Evolutionary conservation across 2,888 invertebrate species (phyloP).

Genomic region (Ypsolopha scabrella): DNA sequence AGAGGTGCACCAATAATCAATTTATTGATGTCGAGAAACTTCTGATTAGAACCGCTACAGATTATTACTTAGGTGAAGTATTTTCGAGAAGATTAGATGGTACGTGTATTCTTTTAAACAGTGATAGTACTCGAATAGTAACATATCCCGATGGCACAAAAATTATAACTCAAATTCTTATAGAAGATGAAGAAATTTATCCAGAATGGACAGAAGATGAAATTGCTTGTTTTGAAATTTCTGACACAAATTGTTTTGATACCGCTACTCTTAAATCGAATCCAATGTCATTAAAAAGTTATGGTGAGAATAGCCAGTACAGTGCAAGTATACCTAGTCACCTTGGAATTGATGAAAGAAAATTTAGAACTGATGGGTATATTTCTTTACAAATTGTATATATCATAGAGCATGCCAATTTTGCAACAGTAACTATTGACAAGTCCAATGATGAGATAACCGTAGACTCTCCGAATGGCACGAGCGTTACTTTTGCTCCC

Average conservation of each 20-base stretch:
- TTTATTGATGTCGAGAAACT: slow-evolving; percentile 34
- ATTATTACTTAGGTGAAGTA: slow-evolving; percentile 48
- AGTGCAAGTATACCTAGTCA: neutral
- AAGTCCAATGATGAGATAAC: slow-evolving; percentile 34
- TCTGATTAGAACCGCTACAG: slow-evolving; percentile 48
- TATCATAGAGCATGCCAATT: slow-evolving; percentile 61
- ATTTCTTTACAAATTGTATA: slow-evolving; percentile 30
- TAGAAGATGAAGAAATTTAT: slow-evolving; percentile 45
- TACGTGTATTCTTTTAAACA: slow-evolving; percentile 43
- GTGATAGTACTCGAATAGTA: slow-evolving; percentile 43
- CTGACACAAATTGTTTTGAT: slow-evolving; percentile 23
- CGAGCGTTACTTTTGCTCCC: slow-evolving; percentile 26
- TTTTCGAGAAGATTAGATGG: slow-evolving; percentile 57
- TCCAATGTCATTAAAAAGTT: slow-evolving; percentile 18
- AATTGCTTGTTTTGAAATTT: slow-evolving; percentile 30
- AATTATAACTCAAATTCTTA: slow-evolving; percentile 36
- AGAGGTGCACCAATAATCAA: slow-evolving; percentile 33
- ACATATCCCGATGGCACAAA: slow-evolving; percentile 52
- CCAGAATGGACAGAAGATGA: slow-evolving; percentile 55
- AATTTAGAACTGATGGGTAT: slow-evolving; percentile 36
- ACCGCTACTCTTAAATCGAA: slow-evolving; percentile 15
- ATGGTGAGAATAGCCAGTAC: slow-evolving; percentile 12
- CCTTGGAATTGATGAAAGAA: neutral
- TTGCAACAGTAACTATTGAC: slow-evolving; percentile 59
- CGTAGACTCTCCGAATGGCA: slow-evolving; percentile 45